Evolutionary conservation across 1,140 invertebrate genomes (phyloP).

Genomic region (Pseudomyrmex cubaensis): DNA sequence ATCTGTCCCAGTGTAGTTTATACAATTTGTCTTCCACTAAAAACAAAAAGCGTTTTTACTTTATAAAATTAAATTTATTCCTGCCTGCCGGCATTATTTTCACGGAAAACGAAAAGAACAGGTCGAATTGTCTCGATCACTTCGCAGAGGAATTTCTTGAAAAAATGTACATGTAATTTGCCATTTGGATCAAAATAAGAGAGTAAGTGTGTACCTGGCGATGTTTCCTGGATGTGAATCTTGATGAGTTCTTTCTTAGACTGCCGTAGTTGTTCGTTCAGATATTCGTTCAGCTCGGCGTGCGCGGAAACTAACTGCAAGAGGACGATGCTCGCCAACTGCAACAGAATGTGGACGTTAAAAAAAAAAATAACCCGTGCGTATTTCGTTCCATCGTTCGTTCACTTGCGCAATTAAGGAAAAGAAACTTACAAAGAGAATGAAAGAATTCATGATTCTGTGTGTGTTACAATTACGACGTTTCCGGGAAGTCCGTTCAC

Average conservation of each 20-base stretch:
- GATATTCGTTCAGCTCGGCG: conserved; percentile 12
- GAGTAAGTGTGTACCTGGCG: conserved; percentile 36
- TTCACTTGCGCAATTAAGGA: neutral
- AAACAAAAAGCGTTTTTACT: neutral
- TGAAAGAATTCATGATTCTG: conserved; percentile 28
- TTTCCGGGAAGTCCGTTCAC: conserved; percentile 3
- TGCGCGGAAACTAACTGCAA: neutral
- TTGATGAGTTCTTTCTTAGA: conserved; percentile 64
- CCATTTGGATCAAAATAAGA: neutral
- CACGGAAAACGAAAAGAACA: neutral
- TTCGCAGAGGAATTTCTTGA: neutral
- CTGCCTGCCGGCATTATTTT: neutral
- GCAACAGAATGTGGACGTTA: neutral
- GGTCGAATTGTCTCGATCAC: neutral
- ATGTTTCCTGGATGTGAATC: conserved; percentile 37
- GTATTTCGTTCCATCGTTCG: neutral
- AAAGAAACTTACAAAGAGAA: conserved; percentile 25
- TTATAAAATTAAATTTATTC: neutral
- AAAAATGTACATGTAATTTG: neutral
- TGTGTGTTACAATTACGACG: conserved; percentile 2
- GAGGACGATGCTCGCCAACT: conserved; percentile 12
- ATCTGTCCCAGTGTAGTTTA: conserved; percentile 63
- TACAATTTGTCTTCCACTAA: conserved; percentile 53
- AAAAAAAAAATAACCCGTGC: neutral
- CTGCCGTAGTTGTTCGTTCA: conserved; percentile 59